phyloP scores from a whole-genome alignment of 2,888 invertebrate genomes.

The Spisula subtruncata region DNA sequence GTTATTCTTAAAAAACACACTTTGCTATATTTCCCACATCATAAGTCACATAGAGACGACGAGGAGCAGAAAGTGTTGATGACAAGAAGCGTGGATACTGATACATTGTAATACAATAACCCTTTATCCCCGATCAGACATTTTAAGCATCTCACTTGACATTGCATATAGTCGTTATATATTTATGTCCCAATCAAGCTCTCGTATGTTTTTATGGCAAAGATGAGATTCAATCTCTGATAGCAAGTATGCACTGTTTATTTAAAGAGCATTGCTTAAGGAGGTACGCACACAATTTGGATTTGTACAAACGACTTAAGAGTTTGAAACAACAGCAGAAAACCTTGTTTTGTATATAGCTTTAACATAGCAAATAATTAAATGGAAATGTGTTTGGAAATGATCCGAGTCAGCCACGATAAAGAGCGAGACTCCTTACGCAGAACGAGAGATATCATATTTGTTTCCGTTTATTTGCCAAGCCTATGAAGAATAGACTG shows the following conservation, averaged over 20 bases:
- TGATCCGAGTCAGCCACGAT: no score
- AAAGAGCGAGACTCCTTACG: no score
- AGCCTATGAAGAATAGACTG: no score
- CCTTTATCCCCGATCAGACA: neutral
- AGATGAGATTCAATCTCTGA: neutral
- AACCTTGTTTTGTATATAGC: no score
- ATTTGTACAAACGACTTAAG: neutral
- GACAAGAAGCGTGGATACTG: neutral
- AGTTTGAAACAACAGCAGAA: no score
- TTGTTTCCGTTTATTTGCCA: no score
- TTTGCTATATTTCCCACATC: no score
- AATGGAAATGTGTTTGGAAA: no score
- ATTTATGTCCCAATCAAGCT: neutral
- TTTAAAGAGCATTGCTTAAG: neutral
- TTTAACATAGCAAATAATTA: no score
- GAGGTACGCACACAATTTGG: no score
- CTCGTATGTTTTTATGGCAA: neutral
- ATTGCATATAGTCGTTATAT: neutral
- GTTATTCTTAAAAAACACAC: no score
- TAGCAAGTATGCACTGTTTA: neutral
- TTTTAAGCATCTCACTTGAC: neutral
- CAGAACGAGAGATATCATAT: no score
- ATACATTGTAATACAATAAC: neutral
- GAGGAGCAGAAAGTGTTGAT: neutral
- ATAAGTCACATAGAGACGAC: neutral